Evolutionary conservation across 2,797 vertebrate species (phyloP), one percentile per base, ranked within the genome.

Genomic region (Periparus ater): DNA sequence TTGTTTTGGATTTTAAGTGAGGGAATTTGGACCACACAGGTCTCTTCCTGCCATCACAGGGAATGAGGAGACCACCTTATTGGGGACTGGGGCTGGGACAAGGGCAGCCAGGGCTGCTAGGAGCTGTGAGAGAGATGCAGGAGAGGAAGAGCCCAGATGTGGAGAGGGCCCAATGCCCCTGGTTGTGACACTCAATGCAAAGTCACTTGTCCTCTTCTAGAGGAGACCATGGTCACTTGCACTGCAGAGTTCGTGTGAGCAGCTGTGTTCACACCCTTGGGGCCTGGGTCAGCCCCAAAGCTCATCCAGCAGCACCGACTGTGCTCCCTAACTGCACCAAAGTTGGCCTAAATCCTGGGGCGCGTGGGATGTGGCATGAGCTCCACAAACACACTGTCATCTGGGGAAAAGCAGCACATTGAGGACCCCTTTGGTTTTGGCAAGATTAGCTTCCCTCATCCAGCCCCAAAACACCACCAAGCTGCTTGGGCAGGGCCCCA

Each of bases 361-460:
- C 0, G 0, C 0, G 0, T 13, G n/a, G 68, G 36, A 36, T 1
- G 1, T 3, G 2, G 55, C 57, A 20, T 0, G 2, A 70, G 23
- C 44, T 78, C 50, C 1, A 5, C 75, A 70, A 71, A 66, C 42
- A 42, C 54, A 13, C 26, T 8, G 2, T 58, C 40, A 55, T 42
- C 30, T 19, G 53, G 44, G 42, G 21, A 48, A 63, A 74, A 71
- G 57, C 71, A 60, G 48, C 60, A 19, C 1, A 0, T 1, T 9
- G 63, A 85, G 50, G 47, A 58, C n/a, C 89, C 29, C 16, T 61
- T 66, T 44, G 36, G 18, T 62, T 92, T 65, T 57, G 75, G 48
- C 67, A 81, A 51, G 29, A 55, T 73, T 55, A 26, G 7, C 48
- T 53, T 63, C 53, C 20, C 61, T 94, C 54, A 11, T n/a, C 7